A percentile compares a stretch with the other conserved stretches of the same genome.
Evolutionary conservation across 30 jellyfish, hydroid and myxozoan species (phyloP).

Genomic region (Chironex yamaguchii): DNA sequence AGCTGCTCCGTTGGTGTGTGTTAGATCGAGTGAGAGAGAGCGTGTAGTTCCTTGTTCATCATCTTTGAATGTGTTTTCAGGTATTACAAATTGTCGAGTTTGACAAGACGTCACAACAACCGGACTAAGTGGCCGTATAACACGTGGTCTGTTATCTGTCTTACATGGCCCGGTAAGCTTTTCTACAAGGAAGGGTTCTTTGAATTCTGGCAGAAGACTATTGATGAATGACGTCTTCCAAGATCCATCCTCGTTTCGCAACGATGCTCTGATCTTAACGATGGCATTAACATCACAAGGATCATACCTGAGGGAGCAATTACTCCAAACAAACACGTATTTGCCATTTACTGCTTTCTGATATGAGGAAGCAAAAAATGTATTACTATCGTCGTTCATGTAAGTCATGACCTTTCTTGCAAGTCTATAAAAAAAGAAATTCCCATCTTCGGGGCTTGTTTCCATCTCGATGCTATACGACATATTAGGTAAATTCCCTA

Average conservation of each 20-base stretch:
- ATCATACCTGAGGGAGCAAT: slow-evolving; percentile 38
- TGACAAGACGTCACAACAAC: slow-evolving; percentile 19
- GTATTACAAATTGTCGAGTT: slow-evolving; percentile 14
- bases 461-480: slow-evolving; percentile 4
- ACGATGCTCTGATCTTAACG: not conserved
- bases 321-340: slow-evolving; percentile 32
- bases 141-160: slow-evolving; percentile 52
- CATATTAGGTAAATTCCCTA: slow-evolving; percentile 34
- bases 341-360: slow-evolving; percentile 14
- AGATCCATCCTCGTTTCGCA: not conserved
- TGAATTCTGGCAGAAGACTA: slow-evolving; percentile 5
- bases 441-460: not conserved
- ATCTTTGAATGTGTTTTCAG: slow-evolving; percentile 56
- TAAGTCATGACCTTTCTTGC: slow-evolving; percentile 43
- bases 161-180: slow-evolving; percentile 52
- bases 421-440: not conserved
- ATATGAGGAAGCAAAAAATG: slow-evolving; percentile 21
- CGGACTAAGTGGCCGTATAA: slow-evolving; percentile 8
- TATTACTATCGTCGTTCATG: slow-evolving; percentile 33
- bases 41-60: slow-evolving; percentile 66
- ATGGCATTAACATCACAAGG: slow-evolving; percentile 55
- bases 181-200: not conserved
- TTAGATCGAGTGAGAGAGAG: slow-evolving; percentile 23
- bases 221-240: slow-evolving; percentile 4
- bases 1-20: not conserved